phyloP scores from a whole-genome alignment of 2,888 invertebrate species.

The Idaea straminata region DNA sequence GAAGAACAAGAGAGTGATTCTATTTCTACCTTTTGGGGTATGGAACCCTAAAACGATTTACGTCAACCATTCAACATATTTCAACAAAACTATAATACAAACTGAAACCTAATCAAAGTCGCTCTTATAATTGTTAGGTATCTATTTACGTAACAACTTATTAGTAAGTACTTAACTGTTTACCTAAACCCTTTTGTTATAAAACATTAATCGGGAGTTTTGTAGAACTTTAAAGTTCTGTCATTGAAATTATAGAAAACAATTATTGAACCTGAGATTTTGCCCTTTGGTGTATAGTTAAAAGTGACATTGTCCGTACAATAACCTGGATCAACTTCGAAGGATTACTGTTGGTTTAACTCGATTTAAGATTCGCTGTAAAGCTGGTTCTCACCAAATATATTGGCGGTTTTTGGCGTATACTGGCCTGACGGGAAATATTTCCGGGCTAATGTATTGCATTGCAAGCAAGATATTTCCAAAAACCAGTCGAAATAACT shows the following conservation, averaged over 20 bases:
- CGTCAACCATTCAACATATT: not conserved
- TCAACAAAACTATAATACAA: not conserved
- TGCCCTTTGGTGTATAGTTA: slow-evolving; percentile 36
- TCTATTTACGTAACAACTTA: not conserved
- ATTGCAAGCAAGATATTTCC: too few species aligned
- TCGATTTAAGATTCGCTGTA: slow-evolving; percentile 12
- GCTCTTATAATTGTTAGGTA: slow-evolving; percentile 7
- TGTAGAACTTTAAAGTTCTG: slow-evolving; percentile 23
- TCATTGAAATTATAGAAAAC: slow-evolving; percentile 29
- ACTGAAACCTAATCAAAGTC: slow-evolving; percentile 13
- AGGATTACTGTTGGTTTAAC: slow-evolving; percentile 29
- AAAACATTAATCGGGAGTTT: slow-evolving; percentile 26
- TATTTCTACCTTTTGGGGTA: too few species aligned
- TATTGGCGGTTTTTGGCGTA: not conserved
- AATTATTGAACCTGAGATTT: slow-evolving; percentile 28
- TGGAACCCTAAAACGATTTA: not conserved
- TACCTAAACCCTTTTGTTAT: not conserved
- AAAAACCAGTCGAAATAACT: too few species aligned
- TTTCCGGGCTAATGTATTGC: too few species aligned
- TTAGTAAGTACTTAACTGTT: not conserved
- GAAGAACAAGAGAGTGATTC: too few species aligned
- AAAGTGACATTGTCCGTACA: slow-evolving; percentile 48
- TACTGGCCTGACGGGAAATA: too few species aligned
- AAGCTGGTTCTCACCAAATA: not conserved
- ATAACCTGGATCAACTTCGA: slow-evolving; percentile 37